A percentile compares a stretch with the other conserved stretches of the same genome.
phyloP scores from a whole-genome alignment of 2,888 invertebrate genomes.

The Steinernema carpocapsae region DNA sequence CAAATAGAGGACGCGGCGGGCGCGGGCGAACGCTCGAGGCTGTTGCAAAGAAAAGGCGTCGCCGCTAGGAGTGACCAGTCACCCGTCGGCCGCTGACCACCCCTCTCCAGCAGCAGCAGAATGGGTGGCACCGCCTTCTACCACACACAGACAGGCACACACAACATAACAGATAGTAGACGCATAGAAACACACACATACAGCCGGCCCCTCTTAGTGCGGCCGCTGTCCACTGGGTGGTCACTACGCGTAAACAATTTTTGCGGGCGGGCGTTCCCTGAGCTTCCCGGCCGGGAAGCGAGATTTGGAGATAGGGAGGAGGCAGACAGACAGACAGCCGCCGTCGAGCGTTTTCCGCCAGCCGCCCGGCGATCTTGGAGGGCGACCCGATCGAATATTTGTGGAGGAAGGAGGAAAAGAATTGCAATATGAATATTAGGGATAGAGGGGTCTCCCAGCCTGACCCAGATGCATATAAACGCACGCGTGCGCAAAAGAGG shows the following conservation, averaged over 20 bases:
- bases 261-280: neutral
- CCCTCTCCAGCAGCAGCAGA: neutral
- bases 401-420: constrained; percentile 28
- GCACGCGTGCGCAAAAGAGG: neutral
- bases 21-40: constrained; percentile 17
- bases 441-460: neutral
- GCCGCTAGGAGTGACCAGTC: constrained; percentile 27
- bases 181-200: constrained; percentile 24
- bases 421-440: constrained; percentile 32
- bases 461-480: constrained; percentile 34
- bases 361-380: neutral
- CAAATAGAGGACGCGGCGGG: constrained; percentile 13
- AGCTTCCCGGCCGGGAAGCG: neutral
- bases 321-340: constrained; percentile 24
- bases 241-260: constrained; percentile 35
- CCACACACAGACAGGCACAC: constrained; percentile 35
- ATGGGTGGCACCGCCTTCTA: constrained; percentile 32
- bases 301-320: neutral
- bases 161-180: constrained; percentile 32
- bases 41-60: constrained; percentile 33
- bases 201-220: neutral
- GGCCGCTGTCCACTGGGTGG: constrained; percentile 15
- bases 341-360: constrained; percentile 28
- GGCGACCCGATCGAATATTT: constrained; percentile 5
- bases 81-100: constrained; percentile 25